phyloP scores from a whole-genome alignment of 2,888 invertebrate species.

The Heliconius hortense region DNA sequence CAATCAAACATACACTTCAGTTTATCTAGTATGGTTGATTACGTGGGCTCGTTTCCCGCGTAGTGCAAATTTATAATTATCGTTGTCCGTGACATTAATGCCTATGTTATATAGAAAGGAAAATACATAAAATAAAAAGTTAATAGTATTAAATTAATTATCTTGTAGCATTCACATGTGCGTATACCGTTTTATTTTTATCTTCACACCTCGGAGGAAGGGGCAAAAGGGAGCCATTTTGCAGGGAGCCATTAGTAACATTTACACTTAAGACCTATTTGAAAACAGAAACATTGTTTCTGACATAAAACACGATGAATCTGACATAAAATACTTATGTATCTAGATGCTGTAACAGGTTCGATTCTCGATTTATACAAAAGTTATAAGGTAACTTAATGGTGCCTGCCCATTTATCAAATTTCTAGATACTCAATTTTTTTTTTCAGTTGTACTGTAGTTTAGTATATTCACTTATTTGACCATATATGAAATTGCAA shows the following conservation, averaged over 20 bases:
- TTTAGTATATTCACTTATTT: too few relatives aligned
- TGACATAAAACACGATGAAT: not conserved
- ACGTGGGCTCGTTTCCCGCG: not conserved
- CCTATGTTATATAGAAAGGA: too few relatives aligned
- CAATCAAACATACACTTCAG: not conserved
- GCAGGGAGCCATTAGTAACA: not conserved
- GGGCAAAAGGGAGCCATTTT: not conserved
- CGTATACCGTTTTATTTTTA: constrained; percentile 1
- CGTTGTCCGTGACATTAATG: not conserved
- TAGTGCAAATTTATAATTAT: not conserved
- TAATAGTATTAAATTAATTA: too few relatives aligned
- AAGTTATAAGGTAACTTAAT: too few relatives aligned
- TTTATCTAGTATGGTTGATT: not conserved
- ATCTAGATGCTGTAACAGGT: too few relatives aligned
- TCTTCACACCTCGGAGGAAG: not conserved
- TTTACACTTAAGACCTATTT: not conserved
- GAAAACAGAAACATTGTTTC: not conserved
- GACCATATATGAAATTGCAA: too few relatives aligned
- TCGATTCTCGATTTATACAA: too few relatives aligned
- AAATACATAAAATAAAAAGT: too few relatives aligned
- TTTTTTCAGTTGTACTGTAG: too few relatives aligned
- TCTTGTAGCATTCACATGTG: not conserved
- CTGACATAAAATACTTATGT: too few relatives aligned
- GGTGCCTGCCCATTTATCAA: too few relatives aligned
- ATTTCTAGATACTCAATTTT: too few relatives aligned